Conservation (phyloP, 2,797 vertebrate genomes). For the Pipistrellus kuhlii region DNA sequence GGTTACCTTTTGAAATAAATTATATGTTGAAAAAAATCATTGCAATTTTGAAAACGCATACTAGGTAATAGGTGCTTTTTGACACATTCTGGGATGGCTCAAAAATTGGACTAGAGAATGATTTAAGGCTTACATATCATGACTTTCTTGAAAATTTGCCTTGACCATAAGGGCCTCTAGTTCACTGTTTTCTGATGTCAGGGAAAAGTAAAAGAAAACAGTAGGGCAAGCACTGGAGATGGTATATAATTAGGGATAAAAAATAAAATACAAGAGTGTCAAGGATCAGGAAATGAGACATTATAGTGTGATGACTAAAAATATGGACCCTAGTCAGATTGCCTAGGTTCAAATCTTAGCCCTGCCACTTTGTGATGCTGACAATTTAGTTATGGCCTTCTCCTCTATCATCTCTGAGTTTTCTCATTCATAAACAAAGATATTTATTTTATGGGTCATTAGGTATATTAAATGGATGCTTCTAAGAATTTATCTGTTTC, state of each 20-base stretch:
- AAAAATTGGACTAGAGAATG: background rate
- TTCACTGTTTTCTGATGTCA: background rate
- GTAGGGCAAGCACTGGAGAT: background rate
- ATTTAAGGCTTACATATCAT: background rate
- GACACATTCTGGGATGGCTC: background rate
- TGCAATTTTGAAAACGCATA: background rate
- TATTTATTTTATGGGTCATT: background rate
- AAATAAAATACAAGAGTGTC: background rate
- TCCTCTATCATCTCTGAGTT: background rate
- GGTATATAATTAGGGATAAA: background rate
- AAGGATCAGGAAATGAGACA: background rate
- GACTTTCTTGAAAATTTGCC: slow-evolving; percentile 6
- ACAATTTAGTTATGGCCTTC: background rate
- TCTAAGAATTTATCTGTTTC: background rate
- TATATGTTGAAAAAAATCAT: background rate
- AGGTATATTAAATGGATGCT: background rate
- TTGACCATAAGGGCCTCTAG: background rate
- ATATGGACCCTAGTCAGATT: background rate
- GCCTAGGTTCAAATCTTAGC: background rate
- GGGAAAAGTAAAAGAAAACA: background rate
- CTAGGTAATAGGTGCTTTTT: background rate
- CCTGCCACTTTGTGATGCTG: background rate
- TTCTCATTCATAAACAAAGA: background rate
- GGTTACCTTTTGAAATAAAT: slow-evolving; percentile 25
- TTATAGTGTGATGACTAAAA: background rate